These are phyloP conservation scores for Paradoxurus hermaphroditus DNA, from an alignment of 2,113 vertebrate species.

Conservation along the genomic window DNA sequence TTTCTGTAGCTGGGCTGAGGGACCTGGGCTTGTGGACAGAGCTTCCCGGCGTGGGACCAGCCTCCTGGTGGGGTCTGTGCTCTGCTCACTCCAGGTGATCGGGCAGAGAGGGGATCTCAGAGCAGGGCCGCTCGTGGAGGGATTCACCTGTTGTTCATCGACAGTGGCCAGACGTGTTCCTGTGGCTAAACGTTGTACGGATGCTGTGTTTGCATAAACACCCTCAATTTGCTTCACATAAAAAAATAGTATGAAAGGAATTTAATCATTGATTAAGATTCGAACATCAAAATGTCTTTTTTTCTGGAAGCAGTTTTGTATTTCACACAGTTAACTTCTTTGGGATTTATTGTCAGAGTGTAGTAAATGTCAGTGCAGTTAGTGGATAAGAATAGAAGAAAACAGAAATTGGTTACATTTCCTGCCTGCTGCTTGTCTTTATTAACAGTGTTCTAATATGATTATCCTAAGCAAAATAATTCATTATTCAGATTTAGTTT, in stretches of 20 bases:
- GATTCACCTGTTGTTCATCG: not conserved
- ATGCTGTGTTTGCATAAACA: not conserved
- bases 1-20: not conserved
- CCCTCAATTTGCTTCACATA: not conserved
- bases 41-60: not conserved
- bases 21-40: not conserved
- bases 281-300: not conserved
- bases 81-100: not conserved
- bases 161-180: not conserved
- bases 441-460: not conserved
- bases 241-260: not conserved
- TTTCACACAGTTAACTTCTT: not conserved
- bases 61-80: not conserved
- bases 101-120: not conserved
- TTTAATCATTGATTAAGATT: slow-evolving; percentile 1
- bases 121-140: not conserved
- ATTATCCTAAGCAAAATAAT: slow-evolving; percentile 3
- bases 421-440: slow-evolving; percentile 10
- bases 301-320: not conserved
- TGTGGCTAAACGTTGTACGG: not conserved
- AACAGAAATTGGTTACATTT: not conserved
- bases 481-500: not conserved
- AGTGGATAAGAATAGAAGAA: not conserved
- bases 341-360: not conserved
- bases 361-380: not conserved